Evolutionary conservation across 2,888 invertebrate genomes (phyloP), one percentile per base, ranked within the genome.

Genomic region (Pasiphila rectangulata): DNA sequence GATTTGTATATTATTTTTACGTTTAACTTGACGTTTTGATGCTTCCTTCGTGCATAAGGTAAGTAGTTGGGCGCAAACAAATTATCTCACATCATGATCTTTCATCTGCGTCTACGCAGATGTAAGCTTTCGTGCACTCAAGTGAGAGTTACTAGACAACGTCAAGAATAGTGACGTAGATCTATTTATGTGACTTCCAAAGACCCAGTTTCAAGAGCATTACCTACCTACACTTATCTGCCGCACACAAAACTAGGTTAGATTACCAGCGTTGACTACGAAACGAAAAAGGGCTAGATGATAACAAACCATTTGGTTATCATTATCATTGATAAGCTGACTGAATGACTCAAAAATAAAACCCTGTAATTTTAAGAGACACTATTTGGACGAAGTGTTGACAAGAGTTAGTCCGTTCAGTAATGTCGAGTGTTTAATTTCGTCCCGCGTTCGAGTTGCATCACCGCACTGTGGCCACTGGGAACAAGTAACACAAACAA

Each of bases 241-340:
- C 20, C 56, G 65, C 56, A 42, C 47, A 40, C 51, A 61, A 74
- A 86, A 78, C 63, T 83, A 76, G 86, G 85, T 83, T 84, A 83
- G 67, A 72, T 78, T 74, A 66, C 68, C 57, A 67, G 56, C 57
- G 21, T 23, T n/a, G n/a, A n/a, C n/a, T n/a, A n/a, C n/a, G n/a
- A n/a, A 21, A 36, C 51, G 57, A 23, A 44, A 60, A 51, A 53
- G 48, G 51, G 36, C 15, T 42, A 39, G 38, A 36, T 36, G 21
- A 34, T 23, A 47, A 53, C 56, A 69, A n/a, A n/a, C n/a, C n/a
- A n/a, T n/a, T n/a, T n/a, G n/a, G n/a, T n/a, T n/a, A n/a, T n/a
- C n/a, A n/a, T 73, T 84, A 84, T 81, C 79, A 58, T 62, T 59
- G 82, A 82, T 81, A 82, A 75, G 71, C 72, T 69, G 85, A 82